A percentile compares a stretch with the other conserved stretches of the same genome.
Conservation (phyloP, 2,888 invertebrate species). For the Dasysyrphus tricinctus region DNA sequence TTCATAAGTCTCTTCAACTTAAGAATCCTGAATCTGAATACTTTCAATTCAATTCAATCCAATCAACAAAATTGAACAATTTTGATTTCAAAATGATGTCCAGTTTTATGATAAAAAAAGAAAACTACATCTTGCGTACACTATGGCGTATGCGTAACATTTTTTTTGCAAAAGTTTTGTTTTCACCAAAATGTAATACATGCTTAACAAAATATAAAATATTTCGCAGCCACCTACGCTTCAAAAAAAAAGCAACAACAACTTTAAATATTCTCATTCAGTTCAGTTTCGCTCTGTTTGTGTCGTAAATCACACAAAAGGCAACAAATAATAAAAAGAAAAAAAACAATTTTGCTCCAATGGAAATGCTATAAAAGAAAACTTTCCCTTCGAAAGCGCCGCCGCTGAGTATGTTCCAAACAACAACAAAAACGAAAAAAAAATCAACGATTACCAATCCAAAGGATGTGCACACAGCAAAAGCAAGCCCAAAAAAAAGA, state of each 20-base stretch:
- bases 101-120: neutral
- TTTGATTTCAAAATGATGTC: neutral
- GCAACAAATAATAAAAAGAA: constrained; percentile 19
- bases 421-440: constrained; percentile 10
- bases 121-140: neutral
- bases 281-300: constrained; percentile 72
- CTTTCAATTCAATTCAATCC: no score
- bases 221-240: constrained; percentile 49
- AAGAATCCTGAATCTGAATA: no score
- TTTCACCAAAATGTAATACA: neutral
- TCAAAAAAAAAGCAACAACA: constrained; percentile 9
- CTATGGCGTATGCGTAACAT: constrained; percentile 33
- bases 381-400: constrained; percentile 73
- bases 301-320: constrained; percentile 60
- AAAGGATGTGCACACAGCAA: constrained; percentile 66
- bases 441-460: constrained; percentile 36
- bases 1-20: no score
- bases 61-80: neutral
- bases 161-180: constrained; percentile 10
- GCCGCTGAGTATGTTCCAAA: constrained; percentile 17
- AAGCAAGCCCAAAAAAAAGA: constrained; percentile 44
- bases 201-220: neutral
- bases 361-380: constrained; percentile 66
- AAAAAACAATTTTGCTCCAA: constrained; percentile 25
- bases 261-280: constrained; percentile 46